A percentile compares a stretch with the other conserved stretches of the same genome.
phyloP scores from a whole-genome alignment of 2,888 invertebrate species.

The Caradrina kadenii region DNA sequence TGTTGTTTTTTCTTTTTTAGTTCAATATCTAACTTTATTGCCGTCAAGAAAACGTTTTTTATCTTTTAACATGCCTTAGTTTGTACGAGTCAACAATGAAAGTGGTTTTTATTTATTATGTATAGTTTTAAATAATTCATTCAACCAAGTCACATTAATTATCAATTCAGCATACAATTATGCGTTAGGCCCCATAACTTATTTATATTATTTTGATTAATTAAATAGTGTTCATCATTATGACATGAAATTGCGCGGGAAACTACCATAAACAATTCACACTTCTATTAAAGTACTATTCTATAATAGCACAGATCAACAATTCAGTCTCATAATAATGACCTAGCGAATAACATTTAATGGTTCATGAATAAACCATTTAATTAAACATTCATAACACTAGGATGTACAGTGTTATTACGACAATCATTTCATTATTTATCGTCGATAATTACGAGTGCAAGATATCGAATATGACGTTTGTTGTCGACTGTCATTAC shows the following conservation, averaged over 20 bases:
- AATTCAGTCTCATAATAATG: constrained; percentile 24
- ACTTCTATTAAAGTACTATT: constrained; percentile 11
- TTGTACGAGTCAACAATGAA: not conserved
- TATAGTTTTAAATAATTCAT: not conserved
- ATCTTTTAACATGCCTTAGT: not conserved
- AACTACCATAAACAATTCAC: constrained; percentile 22
- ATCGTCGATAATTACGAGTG: constrained; percentile 65
- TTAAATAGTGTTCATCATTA: not conserved
- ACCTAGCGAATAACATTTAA: constrained; percentile 27
- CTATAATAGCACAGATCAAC: constrained; percentile 12
- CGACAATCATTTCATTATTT: constrained; percentile 68
- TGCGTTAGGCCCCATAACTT: not conserved
- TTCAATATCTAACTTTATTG: not conserved
- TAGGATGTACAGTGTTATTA: constrained; percentile 62
- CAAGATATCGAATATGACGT: constrained; percentile 41
- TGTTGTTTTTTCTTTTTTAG: not conserved
- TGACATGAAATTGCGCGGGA: constrained; percentile 19
- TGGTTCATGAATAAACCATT: constrained; percentile 44
- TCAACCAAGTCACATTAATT: not conserved
- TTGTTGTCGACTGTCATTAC: constrained; percentile 46
- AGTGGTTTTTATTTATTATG: not conserved
- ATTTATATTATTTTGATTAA: too few species aligned
- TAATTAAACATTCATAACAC: constrained; percentile 58
- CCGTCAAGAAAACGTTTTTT: not conserved
- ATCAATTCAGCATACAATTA: not conserved